phyloP scores from a whole-genome alignment of 2,888 invertebrate species.

The Periphyllus acericola region DNA sequence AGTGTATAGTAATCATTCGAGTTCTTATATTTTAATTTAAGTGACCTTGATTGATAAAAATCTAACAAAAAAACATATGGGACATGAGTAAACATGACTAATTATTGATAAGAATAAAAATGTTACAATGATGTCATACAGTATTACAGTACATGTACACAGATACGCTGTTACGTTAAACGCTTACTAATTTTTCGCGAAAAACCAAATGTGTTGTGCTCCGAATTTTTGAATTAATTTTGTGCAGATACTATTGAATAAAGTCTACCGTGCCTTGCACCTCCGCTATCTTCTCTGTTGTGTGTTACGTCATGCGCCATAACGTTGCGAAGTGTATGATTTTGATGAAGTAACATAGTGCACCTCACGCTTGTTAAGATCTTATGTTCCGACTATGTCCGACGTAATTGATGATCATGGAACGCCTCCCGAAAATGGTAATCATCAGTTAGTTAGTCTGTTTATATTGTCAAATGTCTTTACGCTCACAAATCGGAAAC shows the following conservation, averaged over 20 bases:
- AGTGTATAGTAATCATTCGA: too few species aligned
- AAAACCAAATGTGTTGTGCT: not conserved
- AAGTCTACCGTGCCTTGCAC: not conserved
- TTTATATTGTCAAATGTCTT: constrained; percentile 12
- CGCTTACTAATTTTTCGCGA: not conserved
- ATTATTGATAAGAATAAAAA: constrained; percentile 37
- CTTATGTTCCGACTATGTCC: constrained; percentile 33
- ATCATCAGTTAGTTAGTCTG: constrained; percentile 6
- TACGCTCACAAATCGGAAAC: constrained; percentile 8
- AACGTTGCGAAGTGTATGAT: not conserved
- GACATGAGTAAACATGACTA: constrained; percentile 30
- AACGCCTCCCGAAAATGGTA: constrained; percentile 42
- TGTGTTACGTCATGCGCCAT: not conserved
- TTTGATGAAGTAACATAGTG: constrained; percentile 7
- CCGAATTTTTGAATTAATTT: not conserved
- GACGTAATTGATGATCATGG: constrained; percentile 17
- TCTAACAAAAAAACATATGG: constrained; percentile 37
- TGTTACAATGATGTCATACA: constrained; percentile 44
- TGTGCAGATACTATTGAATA: not conserved
- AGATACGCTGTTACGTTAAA: too few species aligned
- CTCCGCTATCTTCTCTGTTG: not conserved
- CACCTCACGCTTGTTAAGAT: not conserved
- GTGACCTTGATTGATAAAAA: constrained; percentile 42
- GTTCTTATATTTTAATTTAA: too few species aligned
- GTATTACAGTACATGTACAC: too few species aligned